These are phyloP conservation scores for Planiliza haematocheilus DNA, from an alignment of 2,113 vertebrate species.

Conservation along the genomic window DNA sequence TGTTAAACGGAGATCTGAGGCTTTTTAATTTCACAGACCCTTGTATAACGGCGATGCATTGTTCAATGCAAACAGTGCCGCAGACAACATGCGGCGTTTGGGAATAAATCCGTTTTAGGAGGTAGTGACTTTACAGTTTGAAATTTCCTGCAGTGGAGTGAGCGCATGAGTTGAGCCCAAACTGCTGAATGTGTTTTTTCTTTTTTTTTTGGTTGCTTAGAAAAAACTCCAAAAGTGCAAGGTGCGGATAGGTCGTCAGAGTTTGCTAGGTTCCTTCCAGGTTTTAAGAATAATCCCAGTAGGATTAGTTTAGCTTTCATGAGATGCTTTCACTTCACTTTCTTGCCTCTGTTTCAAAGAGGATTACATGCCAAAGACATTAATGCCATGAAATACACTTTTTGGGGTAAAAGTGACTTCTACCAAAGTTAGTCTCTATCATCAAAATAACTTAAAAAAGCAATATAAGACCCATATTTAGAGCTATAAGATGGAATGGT, in stretches of 20 bases:
- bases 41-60: conserved; percentile 8
- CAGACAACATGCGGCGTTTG: neutral
- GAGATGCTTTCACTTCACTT: conserved; percentile 55
- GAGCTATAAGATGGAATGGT: neutral
- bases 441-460: neutral
- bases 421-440: conserved; percentile 20
- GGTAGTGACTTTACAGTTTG: conserved; percentile 7
- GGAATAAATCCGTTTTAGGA: conserved; percentile 18
- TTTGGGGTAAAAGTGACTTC: conserved; percentile 67
- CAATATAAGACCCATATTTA: neutral
- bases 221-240: conserved; percentile 51
- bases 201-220: conserved; percentile 28
- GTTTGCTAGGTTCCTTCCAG: conserved; percentile 68
- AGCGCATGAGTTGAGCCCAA: conserved; percentile 38
- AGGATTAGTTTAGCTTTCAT: conserved; percentile 68
- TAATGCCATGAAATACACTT: conserved; percentile 58
- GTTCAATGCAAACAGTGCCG: neutral
- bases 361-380: conserved; percentile 72
- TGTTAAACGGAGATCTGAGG: conserved; percentile 18
- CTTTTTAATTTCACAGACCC: neutral
- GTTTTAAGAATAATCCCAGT: conserved; percentile 64
- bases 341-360: conserved; percentile 67
- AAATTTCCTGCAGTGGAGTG: conserved; percentile 26
- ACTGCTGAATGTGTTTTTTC: conserved; percentile 47
- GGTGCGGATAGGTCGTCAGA: conserved; percentile 70